Conservation (phyloP, 2,888 invertebrate genomes). For the Scaptomyza tumidula region DNA sequence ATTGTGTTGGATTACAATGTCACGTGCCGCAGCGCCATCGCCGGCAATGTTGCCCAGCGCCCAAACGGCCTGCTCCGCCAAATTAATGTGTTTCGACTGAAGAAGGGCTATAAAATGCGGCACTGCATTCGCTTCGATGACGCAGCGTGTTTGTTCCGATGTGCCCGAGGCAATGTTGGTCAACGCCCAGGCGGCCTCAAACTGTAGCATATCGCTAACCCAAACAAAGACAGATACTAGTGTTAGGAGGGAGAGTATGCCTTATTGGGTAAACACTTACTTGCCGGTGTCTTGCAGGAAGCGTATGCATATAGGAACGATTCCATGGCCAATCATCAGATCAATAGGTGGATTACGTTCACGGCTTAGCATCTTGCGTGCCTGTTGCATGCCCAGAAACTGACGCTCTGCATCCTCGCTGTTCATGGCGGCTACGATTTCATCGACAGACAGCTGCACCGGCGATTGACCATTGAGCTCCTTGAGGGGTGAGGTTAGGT, state of each 20-base stretch:
- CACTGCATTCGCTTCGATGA: slow-evolving; percentile 93
- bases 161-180: slow-evolving; percentile 99
- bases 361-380: slow-evolving; percentile 93
- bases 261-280: slow-evolving; percentile 85
- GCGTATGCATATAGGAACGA: slow-evolving; percentile 92
- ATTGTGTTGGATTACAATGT: slow-evolving; percentile 90
- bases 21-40: slow-evolving; percentile 92
- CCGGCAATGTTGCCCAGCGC: slow-evolving; percentile 99
- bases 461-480: slow-evolving; percentile 85
- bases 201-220: slow-evolving; percentile 90
- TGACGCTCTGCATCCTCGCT: slow-evolving; percentile 87
- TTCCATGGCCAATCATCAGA: slow-evolving; percentile 91
- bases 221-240: slow-evolving; percentile 30
- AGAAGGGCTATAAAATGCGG: slow-evolving; percentile 91
- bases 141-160: slow-evolving; percentile 94
- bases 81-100: slow-evolving; percentile 87
- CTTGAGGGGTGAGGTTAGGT: slow-evolving; percentile 85
- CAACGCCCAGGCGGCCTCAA: slow-evolving; percentile 98
- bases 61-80: slow-evolving; percentile 98
- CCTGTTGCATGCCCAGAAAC: slow-evolving; percentile 91
- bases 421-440: slow-evolving; percentile 90
- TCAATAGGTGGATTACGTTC: slow-evolving; percentile 97
- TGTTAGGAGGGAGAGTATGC: too few relatives aligned
- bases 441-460: slow-evolving; percentile 87
- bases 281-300: slow-evolving; percentile 90